A percentile compares a stretch with the other conserved stretches of the same genome.
phyloP scores from a whole-genome alignment of 2,797 vertebrate species.

The Threskiornis aethiopicus region DNA sequence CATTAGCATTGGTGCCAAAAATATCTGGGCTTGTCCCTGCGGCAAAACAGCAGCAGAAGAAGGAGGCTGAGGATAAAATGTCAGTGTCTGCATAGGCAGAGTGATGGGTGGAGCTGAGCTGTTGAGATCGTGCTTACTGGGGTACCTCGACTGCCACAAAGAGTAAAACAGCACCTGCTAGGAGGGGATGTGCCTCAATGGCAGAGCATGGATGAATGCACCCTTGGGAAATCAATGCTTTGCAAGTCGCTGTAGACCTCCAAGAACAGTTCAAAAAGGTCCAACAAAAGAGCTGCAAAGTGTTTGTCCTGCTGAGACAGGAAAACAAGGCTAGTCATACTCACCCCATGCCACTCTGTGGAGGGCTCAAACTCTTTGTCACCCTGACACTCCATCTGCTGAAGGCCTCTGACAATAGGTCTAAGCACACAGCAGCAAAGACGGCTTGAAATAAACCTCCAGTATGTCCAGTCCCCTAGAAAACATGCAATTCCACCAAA shows the following conservation, averaged over 20 bases:
- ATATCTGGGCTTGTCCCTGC: slow-evolving; percentile 24
- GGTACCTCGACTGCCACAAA: background rate
- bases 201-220: background rate
- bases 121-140: background rate
- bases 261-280: background rate
- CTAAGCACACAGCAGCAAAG: background rate
- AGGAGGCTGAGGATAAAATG: background rate
- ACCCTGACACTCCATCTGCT: background rate
- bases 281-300: background rate
- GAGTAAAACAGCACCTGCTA: background rate
- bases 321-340: background rate
- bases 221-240: background rate
- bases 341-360: background rate
- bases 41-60: background rate
- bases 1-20: slow-evolving; percentile 1
- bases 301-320: background rate
- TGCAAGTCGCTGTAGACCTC: background rate
- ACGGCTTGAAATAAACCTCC: background rate
- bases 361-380: background rate
- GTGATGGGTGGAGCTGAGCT: background rate
- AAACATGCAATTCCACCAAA: background rate
- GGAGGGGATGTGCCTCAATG: background rate
- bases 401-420: background rate
- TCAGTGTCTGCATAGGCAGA: background rate
- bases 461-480: background rate